phyloP scores from a whole-genome alignment of 2,113 vertebrate species.

The Takifugu flavidus region DNA sequence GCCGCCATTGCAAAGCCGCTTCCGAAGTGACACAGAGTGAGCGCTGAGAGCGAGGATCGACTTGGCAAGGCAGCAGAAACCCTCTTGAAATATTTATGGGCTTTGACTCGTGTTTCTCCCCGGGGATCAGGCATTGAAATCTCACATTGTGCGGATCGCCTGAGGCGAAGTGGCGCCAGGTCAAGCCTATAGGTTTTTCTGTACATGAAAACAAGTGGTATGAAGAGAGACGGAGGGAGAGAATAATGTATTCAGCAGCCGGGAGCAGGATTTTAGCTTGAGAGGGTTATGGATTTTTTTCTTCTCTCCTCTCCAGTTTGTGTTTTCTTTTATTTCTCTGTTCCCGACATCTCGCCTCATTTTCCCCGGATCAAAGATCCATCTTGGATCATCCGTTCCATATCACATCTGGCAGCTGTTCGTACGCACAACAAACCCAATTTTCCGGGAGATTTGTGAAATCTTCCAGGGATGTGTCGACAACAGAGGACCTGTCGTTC shows the following conservation, averaged over 20 bases:
- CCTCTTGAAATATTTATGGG: slow-evolving; percentile 79
- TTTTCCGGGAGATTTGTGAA: too few species aligned
- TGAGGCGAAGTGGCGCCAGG: slow-evolving; percentile 77
- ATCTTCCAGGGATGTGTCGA: too few species aligned
- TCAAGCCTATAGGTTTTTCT: slow-evolving; percentile 83
- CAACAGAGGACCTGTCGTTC: too few species aligned
- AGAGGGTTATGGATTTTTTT: slow-evolving; percentile 73
- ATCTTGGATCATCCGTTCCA: slow-evolving; percentile 63
- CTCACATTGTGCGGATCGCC: slow-evolving; percentile 79
- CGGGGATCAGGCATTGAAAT: slow-evolving; percentile 79
- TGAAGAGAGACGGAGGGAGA: slow-evolving; percentile 41
- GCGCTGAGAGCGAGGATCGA: slow-evolving; percentile 60
- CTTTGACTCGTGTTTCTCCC: slow-evolving; percentile 81
- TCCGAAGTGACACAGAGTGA: slow-evolving; percentile 32
- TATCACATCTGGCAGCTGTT: too few species aligned
- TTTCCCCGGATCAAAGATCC: too few species aligned
- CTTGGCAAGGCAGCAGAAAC: too few species aligned
- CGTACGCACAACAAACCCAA: too few species aligned
- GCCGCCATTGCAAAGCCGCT: too few species aligned
- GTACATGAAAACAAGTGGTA: slow-evolving; percentile 85
- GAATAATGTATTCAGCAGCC: slow-evolving; percentile 76
- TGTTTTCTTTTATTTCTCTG: too few species aligned
- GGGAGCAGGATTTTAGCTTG: slow-evolving; percentile 24
- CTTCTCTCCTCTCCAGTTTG: too few species aligned
- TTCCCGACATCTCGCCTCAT: too few species aligned